Evolutionary conservation across 2,888 invertebrate genomes (phyloP), one percentile per base, ranked within the genome.

Genomic region (Volucella inanis): DNA sequence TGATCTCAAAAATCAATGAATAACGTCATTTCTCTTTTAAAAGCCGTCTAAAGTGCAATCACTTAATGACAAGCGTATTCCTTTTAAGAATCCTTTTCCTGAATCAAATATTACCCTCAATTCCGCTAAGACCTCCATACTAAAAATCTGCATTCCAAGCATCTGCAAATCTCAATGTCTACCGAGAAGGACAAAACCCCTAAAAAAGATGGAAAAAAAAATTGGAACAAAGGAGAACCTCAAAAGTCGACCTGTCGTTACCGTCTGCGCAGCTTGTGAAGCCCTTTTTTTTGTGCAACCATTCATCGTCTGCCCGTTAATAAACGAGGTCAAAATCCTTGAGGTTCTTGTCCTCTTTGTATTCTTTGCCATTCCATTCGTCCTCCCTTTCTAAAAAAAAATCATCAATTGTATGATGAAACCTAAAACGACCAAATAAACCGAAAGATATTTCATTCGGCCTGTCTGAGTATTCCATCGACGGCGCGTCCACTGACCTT

Each of bases 261-360:
- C 52, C 45, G 71, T 76, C 76, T 85, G 64, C 59, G 52, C 50
- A 39, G 54, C 43, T 31, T 71, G 49, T 59, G 75, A 61, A 76
- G 31, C 52, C 71, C 31, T 67, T 70, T 68, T 43, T n/a, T 43
- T 43, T 54, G 55, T 61, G n/a, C 52, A 71, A n/a, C 39, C 65
- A 70, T 77, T 62, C 75, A 72, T 72, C 71, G 81, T 78, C 76
- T 72, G 76, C 45, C 71, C 71, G 61, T 80, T 72, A 67, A 82
- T 75, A 82, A 79, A 88, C 82, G 89, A 89, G 91, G 90, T 91
- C 91, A 91, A 91, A 89, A 90, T 90, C 90, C 91, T 90, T 89
- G 85, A 89, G 90, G 88, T 90, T 90, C 88, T 90, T 90, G 91
- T 91, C 90, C 90, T 91, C 90, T 80, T 68, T 64, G 15, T 47